Base-by-base conservation (phyloP, 2,113 vertebrate species). In the Psittacus erithacus region DNA sequence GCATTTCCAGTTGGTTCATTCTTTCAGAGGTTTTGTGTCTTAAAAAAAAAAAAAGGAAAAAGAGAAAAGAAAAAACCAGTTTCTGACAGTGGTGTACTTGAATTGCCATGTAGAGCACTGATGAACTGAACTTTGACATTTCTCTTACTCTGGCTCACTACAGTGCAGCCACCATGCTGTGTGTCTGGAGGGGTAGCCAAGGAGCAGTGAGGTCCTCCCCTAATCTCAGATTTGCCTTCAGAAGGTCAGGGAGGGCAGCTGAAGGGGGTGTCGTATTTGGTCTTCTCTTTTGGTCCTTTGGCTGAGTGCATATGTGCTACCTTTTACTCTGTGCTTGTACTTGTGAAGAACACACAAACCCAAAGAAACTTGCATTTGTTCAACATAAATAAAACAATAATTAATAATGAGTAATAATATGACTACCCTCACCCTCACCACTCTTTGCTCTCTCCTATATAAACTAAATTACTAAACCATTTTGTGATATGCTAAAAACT, bases 161-260 rank as follows among this genome's bases (percentile, higher is more conserved):
- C 22, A 22, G 28, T 2, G 6, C 31, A 35, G 81, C 17, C 33
- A 8, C 28, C 2, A 2, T 38, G 11, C 11, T 1, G 2, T 0
- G 2, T 43, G 39, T 55, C 70, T 43, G 46, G n/a, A 53, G 71
- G 39, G 46, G 39, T n/a, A 81, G 28, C 28, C 38, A 57, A 41
- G 75, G 59, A 77, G 39, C 35, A 49, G 15, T 1, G 43, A 52
- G 11, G 29, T 59, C 49, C 43, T 69, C 13, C 28, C 19, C 46
- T 46, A 15, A 8, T 59, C 33, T 75, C 17, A 19, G 31, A 8
- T 24, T 33, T 57, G n/a, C 18, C 25, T 65, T 81, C 29, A 25
- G 44, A 43, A 38, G 41, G 33, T 8, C 38, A n/a, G 13, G 18
- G n/a, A 24, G 47, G 33, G 12, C 1, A 1, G 16, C 9, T 41